Percentiles rank a stretch among this genome's conserved stretches.
These are phyloP conservation scores for Phaedon cochleariae DNA, from an alignment of 2,888 invertebrate genomes.

Conservation along the genomic window DNA sequence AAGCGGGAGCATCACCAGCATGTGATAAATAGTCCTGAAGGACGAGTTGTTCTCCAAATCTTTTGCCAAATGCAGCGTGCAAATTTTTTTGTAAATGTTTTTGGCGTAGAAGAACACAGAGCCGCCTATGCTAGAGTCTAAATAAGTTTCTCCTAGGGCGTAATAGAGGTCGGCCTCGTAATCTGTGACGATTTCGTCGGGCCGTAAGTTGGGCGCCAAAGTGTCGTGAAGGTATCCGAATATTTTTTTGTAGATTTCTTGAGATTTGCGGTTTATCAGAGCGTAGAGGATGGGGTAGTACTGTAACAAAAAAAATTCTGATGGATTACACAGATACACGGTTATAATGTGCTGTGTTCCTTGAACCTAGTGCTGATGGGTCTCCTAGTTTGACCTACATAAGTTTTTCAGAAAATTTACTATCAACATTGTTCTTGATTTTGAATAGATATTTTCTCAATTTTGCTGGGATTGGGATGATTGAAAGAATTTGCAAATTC, in stretches of 20 bases:
- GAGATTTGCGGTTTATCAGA: slow-evolving; percentile 53
- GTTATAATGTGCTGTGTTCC: too few species aligned
- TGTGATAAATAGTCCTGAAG: slow-evolving; percentile 58
- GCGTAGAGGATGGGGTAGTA: slow-evolving; percentile 58
- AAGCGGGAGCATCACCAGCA: slow-evolving; percentile 58
- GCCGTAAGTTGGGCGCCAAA: slow-evolving; percentile 54
- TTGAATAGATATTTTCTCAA: too few species aligned
- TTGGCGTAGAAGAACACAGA: slow-evolving; percentile 59
- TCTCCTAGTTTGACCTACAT: too few species aligned
- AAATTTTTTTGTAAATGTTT: slow-evolving; percentile 58
- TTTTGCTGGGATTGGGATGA: too few species aligned
- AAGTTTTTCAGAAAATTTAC: too few species aligned
- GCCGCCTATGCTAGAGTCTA: slow-evolving; percentile 57
- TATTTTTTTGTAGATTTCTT: slow-evolving; percentile 54
- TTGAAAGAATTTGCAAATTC: too few species aligned
- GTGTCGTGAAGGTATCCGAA: slow-evolving; percentile 53
- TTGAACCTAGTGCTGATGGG: too few species aligned
- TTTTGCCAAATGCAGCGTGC: slow-evolving; percentile 52
- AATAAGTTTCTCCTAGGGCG: slow-evolving; percentile 56
- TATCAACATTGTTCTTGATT: too few species aligned
- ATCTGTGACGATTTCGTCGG: slow-evolving; percentile 58
- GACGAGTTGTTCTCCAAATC: slow-evolving; percentile 56
- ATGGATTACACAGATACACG: too few species aligned
- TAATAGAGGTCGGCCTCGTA: slow-evolving; percentile 58
- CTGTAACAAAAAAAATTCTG: slow-evolving; percentile 49